Percentiles rank a stretch among this genome's conserved stretches.
phyloP scores from a whole-genome alignment of 1,140 invertebrate species.

The Gonioctena quinquepunctata region DNA sequence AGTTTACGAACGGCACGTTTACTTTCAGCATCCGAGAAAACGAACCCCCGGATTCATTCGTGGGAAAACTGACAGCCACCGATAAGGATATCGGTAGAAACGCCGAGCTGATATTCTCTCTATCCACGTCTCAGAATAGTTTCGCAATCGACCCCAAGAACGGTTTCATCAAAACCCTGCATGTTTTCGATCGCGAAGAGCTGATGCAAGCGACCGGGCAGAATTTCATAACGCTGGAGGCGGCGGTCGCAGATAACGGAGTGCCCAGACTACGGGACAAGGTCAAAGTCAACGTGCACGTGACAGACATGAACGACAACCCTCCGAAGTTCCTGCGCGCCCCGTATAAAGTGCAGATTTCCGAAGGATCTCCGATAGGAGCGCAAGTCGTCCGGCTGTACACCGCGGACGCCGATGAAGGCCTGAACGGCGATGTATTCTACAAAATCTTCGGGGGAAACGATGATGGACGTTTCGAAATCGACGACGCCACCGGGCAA shows the following conservation, averaged over 20 bases:
- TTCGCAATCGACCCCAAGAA: constrained; percentile 89
- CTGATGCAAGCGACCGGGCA: constrained; percentile 75
- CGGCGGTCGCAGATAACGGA: constrained; percentile 87
- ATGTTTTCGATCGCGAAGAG: constrained; percentile 85
- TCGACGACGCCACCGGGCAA: constrained; percentile 88
- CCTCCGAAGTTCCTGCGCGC: constrained; percentile 79
- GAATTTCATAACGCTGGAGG: constrained; percentile 80
- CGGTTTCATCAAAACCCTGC: constrained; percentile 86
- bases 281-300: constrained; percentile 85
- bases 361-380: constrained; percentile 76
- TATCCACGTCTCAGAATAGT: constrained; percentile 76
- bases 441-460: constrained; percentile 84
- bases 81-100: constrained; percentile 90
- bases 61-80: constrained; percentile 85
- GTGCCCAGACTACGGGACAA: constrained; percentile 76
- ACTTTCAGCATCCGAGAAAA: constrained; percentile 87
- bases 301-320: constrained; percentile 93
- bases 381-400: constrained; percentile 83
- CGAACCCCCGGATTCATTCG: constrained; percentile 84
- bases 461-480: constrained; percentile 75
- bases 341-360: constrained; percentile 84
- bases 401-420: constrained; percentile 87
- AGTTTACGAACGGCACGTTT: constrained; percentile 84
- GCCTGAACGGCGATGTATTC: constrained; percentile 86
- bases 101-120: constrained; percentile 86